Evolutionary conservation across 2,888 invertebrate genomes (phyloP), one percentile per base, ranked within the genome.

Genomic region (Dasypolia templi): DNA sequence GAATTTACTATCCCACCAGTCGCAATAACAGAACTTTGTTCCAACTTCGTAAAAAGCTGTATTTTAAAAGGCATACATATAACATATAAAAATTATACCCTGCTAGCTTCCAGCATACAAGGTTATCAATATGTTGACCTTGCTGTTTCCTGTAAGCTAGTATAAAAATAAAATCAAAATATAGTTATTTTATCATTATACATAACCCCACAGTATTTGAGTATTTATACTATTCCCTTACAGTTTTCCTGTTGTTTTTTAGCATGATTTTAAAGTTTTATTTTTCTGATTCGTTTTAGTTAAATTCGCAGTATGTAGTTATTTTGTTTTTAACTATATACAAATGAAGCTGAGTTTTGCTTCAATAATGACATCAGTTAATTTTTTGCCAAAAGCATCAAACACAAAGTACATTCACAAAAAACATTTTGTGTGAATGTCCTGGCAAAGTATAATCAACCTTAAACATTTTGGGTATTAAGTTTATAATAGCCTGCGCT

Each of bases 91-190:
- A 53, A 11, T 58, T 65, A 83, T 83, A n/a, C n/a, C 82, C 53
- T 2, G 12, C 58, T 17, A n/a, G 17, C 39, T 35, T 64, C n/a
- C 35, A 71, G n/a, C n/a, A 49, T 49, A 39, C 42, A 75, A 79
- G 77, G 75, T 71, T 85, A 85, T 85, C 84, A 74, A 42, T 63
- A 67, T 62, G 26, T 66, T 77, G 72, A 76, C 84, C 74, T 80
- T 84, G 75, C 74, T 42, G 32, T 77, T 75, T 85, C 82, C 84
- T 76, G 82, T 77, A 62, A 17, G 42, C 62, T 68, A 70, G 65
- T 62, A 49, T 71, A 26, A 44, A 66, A 53, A 72, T 68, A 49
- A 49, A 59, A 64, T 72, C 2, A 58, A 42, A 72, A 46, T 58
- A 55, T 53, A 61, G 19, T 0, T 61, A 53, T 59, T 35, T 62